Percentiles rank a stretch among this genome's conserved stretches.
Evolutionary conservation across 2,797 vertebrate species (phyloP).

Genomic region (Pseudochirops cupreus): DNA sequence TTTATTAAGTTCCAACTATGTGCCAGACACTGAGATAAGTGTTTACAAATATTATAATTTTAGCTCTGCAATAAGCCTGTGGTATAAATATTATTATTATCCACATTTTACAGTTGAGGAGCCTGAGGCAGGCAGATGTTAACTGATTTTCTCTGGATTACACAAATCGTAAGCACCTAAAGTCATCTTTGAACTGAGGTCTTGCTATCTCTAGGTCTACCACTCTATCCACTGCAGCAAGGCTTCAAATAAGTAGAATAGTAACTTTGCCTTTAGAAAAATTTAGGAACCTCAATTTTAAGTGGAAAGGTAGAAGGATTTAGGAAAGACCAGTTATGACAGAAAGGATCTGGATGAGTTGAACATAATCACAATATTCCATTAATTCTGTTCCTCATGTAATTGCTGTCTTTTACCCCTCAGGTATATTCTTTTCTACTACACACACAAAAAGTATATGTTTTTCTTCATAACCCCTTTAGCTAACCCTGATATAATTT

Average conservation of each 20-base stretch:
- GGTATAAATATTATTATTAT: not conserved
- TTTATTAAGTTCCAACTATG: not conserved
- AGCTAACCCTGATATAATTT: not conserved
- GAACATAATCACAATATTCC: not conserved
- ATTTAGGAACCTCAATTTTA: not conserved
- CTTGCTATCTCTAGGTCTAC: not conserved
- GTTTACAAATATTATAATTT: not conserved
- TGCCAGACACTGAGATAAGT: not conserved
- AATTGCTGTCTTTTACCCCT: not conserved
- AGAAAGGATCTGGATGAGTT: not conserved
- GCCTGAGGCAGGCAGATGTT: not conserved
- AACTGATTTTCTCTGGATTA: not conserved
- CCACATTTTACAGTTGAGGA: not conserved
- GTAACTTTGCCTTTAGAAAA: not conserved
- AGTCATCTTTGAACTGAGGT: not conserved
- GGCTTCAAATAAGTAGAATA: not conserved
- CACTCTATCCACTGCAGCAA: not conserved
- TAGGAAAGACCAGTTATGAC: not conserved
- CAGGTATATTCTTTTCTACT: not conserved
- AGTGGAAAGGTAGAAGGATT: not conserved
- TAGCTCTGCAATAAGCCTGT: not conserved
- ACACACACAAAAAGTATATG: not conserved
- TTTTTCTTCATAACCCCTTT: not conserved
- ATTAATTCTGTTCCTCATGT: not conserved
- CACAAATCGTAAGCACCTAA: not conserved